Evolutionary conservation across 2,888 invertebrate species (phyloP).

Genomic region (Trachelus tabidus): DNA sequence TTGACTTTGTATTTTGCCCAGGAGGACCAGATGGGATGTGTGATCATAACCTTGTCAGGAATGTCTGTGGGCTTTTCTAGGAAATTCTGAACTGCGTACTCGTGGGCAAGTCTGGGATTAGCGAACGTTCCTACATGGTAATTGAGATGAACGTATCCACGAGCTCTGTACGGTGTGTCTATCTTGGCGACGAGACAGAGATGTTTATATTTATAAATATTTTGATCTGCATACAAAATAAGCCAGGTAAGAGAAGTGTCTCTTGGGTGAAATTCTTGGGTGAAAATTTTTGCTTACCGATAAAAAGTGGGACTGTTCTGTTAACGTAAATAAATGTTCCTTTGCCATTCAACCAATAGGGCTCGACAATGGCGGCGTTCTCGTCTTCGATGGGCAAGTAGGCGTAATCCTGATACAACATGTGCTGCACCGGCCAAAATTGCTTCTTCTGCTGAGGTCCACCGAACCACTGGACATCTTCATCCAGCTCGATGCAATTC

Average conservation of each 20-base stretch:
- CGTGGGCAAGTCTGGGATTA: slow-evolving; percentile 74
- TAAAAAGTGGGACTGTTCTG: slow-evolving; percentile 75
- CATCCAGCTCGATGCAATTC: slow-evolving; percentile 45
- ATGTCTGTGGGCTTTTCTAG: slow-evolving; percentile 73
- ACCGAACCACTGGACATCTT: slow-evolving; percentile 73
- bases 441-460: slow-evolving; percentile 74
- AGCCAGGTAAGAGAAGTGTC: too few relatives aligned
- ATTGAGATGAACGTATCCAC: slow-evolving; percentile 58
- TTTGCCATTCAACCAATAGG: slow-evolving; percentile 79
- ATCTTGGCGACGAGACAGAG: slow-evolving; percentile 73
- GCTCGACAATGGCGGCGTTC: slow-evolving; percentile 71
- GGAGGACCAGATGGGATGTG: slow-evolving; percentile 89
- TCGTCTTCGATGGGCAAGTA: slow-evolving; percentile 71
- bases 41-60: slow-evolving; percentile 78
- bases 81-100: slow-evolving; percentile 72
- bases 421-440: slow-evolving; percentile 75
- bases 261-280: too few relatives aligned
- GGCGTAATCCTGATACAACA: slow-evolving; percentile 69
- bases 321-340: slow-evolving; percentile 77
- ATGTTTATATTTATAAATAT: slow-evolving; percentile 68
- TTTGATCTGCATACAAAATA: slow-evolving; percentile 68
- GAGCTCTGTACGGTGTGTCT: slow-evolving; percentile 67
- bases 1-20: slow-evolving; percentile 81
- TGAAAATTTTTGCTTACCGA: slow-evolving; percentile 44
- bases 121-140: slow-evolving; percentile 74